Percentiles rank a stretch among this genome's conserved stretches.
Conservation (phyloP, 2,113 vertebrate genomes). For the Romanogobio albipinnatus region DNA sequence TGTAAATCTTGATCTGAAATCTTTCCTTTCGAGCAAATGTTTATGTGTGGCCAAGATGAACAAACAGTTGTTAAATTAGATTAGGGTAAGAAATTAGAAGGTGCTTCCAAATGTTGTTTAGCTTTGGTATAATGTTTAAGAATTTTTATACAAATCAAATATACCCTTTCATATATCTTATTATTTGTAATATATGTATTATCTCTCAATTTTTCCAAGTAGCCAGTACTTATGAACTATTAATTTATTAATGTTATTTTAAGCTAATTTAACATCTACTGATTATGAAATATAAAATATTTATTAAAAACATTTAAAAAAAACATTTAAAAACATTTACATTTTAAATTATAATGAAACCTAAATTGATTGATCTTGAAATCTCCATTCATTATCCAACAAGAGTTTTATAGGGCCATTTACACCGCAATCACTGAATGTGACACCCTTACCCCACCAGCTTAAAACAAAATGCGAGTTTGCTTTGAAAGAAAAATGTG, state of each 20-base stretch:
- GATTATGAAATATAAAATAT: not conserved
- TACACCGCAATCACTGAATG: not conserved
- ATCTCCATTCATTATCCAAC: not conserved
- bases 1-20: not conserved
- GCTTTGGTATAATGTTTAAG: too few relatives aligned
- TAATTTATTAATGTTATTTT: not conserved
- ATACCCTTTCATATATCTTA: not conserved
- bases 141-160: not conserved
- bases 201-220: not conserved
- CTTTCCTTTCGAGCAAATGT: not conserved
- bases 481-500: not conserved
- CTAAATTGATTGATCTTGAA: not conserved
- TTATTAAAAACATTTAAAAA: not conserved
- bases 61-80: not conserved
- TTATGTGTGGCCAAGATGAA: not conserved
- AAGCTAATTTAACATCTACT: not conserved
- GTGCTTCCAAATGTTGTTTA: not conserved
- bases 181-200: not conserved
- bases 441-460: not conserved
- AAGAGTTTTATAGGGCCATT: not conserved
- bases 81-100: not conserved
- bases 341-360: not conserved
- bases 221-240: not conserved
- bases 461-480: not conserved
- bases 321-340: not conserved